phyloP scores from a whole-genome alignment of 2,888 invertebrate genomes.

The Cecidostiba fungosa region DNA sequence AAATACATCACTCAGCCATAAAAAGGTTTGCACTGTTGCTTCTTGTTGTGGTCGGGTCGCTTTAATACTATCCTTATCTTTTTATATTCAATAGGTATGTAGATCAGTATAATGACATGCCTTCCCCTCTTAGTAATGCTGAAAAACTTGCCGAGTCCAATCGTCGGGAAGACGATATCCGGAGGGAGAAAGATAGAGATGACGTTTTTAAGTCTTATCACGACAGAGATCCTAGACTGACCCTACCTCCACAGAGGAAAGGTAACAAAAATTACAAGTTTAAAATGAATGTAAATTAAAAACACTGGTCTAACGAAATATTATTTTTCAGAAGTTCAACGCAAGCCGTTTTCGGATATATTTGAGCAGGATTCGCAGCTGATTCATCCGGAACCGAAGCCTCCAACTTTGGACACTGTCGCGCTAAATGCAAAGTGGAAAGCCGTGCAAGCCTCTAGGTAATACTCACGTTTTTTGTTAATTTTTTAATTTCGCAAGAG shows the following conservation, averaged over 20 bases:
- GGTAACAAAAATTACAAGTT: conserved; percentile 68
- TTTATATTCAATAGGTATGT: conserved; percentile 77
- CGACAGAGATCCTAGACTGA: conserved; percentile 75
- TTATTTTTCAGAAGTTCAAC: conserved; percentile 73
- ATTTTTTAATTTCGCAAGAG: not conserved
- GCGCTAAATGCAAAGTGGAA: conserved; percentile 78
- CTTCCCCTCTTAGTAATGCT: conserved; percentile 79
- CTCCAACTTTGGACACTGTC: conserved; percentile 76
- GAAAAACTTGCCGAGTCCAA: conserved; percentile 77
- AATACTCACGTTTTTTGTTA: conserved; percentile 33
- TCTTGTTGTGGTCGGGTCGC: conserved; percentile 34
- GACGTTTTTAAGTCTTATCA: conserved; percentile 77
- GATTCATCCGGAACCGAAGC: conserved; percentile 76
- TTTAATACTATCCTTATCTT: conserved; percentile 71
- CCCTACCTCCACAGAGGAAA: conserved; percentile 76
- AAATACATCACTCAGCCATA: not conserved
- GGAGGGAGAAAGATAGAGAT: conserved; percentile 74
- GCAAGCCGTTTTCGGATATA: conserved; percentile 77
- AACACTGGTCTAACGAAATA: not conserved
- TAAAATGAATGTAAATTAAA: not conserved
- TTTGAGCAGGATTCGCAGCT: conserved; percentile 78
- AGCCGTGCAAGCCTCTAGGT: conserved; percentile 76
- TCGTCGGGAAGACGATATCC: conserved; percentile 77
- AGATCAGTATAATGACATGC: conserved; percentile 78
- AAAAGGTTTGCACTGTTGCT: conserved; percentile 20